A percentile compares a stretch with the other conserved stretches of the same genome.
Evolutionary conservation across 2,888 invertebrate genomes (phyloP).

Genomic region (Scelioninae gen. 2): DNA sequence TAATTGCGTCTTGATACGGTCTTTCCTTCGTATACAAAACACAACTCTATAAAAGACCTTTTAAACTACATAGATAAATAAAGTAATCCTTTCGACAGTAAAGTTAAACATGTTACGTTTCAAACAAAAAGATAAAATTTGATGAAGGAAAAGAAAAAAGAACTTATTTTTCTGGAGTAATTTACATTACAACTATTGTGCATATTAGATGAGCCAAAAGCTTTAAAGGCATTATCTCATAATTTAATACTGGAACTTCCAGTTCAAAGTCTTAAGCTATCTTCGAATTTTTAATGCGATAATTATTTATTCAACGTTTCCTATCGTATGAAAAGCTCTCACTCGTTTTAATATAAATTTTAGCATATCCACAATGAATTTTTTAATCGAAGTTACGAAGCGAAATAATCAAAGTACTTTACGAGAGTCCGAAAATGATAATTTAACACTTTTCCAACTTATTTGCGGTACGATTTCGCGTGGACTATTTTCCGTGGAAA

Average conservation of each 20-base stretch:
- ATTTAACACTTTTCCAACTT: slow-evolving; percentile 6
- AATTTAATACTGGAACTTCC: slow-evolving; percentile 14
- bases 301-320: slow-evolving; percentile 16
- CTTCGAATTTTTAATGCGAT: slow-evolving; percentile 11
- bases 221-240: slow-evolving; percentile 16
- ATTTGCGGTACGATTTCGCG: not conserved
- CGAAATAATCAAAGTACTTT: slow-evolving; percentile 7
- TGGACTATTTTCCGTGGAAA: slow-evolving; percentile 17
- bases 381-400: not conserved
- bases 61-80: too few relatives aligned
- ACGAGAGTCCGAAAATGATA: not conserved
- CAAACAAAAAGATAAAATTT: not conserved
- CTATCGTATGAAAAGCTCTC: slow-evolving; percentile 2
- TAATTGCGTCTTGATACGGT: slow-evolving; percentile 1
- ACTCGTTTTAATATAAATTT: slow-evolving; percentile 4
- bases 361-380: slow-evolving; percentile 2
- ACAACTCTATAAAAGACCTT: too few relatives aligned
- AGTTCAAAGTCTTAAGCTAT: slow-evolving; percentile 24
- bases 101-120: too few relatives aligned
- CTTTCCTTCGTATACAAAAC: not conserved
- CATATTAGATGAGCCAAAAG: slow-evolving; percentile 9
- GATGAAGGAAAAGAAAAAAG: slow-evolving; percentile 1
- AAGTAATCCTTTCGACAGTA: not conserved
- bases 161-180: not conserved
- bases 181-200: slow-evolving; percentile 11